phyloP scores from a whole-genome alignment of 53 echinoderm and acorn worm species.

The Apostichopus leukothele region DNA sequence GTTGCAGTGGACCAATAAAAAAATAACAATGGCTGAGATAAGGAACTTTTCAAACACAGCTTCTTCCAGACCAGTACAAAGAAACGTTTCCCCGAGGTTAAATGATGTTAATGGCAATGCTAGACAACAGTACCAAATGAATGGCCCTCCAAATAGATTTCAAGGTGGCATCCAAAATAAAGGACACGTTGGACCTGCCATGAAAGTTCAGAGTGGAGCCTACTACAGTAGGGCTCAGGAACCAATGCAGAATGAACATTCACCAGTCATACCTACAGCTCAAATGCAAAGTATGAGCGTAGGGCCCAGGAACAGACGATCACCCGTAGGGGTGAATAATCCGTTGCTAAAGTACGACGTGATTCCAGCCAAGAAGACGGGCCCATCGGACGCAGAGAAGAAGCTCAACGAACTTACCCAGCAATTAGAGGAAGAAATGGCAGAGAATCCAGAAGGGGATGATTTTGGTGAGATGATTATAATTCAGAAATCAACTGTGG shows the following conservation, averaged over 20 bases:
- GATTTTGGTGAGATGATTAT: constrained; percentile 82
- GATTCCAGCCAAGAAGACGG: constrained; percentile 74
- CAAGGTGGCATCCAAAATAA: constrained; percentile 4
- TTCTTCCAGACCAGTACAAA: constrained; percentile 11
- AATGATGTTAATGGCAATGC: constrained; percentile 38
- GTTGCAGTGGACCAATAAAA: too few relatives aligned
- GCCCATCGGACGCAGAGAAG: constrained; percentile 87
- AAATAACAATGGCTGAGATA: neutral
- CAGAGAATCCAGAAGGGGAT: constrained; percentile 92
- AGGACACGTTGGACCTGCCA: neutral
- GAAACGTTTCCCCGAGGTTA: neutral
- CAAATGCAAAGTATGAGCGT: constrained; percentile 43
- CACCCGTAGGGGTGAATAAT: constrained; percentile 52
- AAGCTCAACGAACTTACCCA: constrained; percentile 92
- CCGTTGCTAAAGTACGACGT: constrained; percentile 92
- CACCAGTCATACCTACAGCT: constrained; percentile 18
- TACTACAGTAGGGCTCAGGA: constrained; percentile 2
- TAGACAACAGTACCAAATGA: constrained; percentile 9
- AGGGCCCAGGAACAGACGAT: constrained; percentile 36
- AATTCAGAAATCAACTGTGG: too few relatives aligned
- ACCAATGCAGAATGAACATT: neutral
- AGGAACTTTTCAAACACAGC: neutral
- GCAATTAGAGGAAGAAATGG: constrained; percentile 90
- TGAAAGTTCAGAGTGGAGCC: constrained; percentile 8
- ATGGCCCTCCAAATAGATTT: constrained; percentile 28